phyloP scores from a whole-genome alignment of 2,113 vertebrate genomes.

The Phylloscopus whistleri region DNA sequence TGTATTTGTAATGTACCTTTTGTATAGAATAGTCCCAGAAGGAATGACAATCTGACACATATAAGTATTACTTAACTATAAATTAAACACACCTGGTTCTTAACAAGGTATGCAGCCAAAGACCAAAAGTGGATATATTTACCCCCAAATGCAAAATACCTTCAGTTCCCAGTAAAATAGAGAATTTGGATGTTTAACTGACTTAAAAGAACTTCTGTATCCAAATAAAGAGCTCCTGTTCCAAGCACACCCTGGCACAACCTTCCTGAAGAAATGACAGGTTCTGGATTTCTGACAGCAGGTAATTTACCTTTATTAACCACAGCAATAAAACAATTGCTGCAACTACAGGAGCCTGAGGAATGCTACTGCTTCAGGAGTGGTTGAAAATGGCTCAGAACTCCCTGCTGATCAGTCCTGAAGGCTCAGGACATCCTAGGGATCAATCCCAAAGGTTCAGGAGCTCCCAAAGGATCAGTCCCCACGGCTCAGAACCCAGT shows the following conservation, averaged over 20 bases:
- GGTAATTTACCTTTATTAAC: neutral
- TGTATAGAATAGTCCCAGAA: neutral
- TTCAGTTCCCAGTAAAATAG: neutral
- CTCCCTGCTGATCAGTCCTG: neutral
- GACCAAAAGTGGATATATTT: neutral
- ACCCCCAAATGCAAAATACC: neutral
- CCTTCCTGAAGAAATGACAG: neutral
- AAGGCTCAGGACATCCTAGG: neutral
- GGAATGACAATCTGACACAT: neutral
- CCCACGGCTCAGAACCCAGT: neutral
- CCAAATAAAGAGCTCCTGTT: neutral
- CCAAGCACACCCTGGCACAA: neutral
- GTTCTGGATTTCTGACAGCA: neutral
- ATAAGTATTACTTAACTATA: neutral
- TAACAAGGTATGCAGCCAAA: neutral
- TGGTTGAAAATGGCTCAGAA: neutral
- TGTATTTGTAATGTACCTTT: neutral
- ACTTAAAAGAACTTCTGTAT: neutral
- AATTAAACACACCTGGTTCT: neutral
- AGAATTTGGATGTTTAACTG: neutral
- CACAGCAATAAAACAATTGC: fast-evolving
- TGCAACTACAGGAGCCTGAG: too few species aligned
- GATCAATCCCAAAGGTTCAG: neutral
- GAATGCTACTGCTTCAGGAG: neutral
- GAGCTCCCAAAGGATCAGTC: neutral